These are phyloP conservation scores for Tokudaia muenninki DNA, from an alignment of 2,797 vertebrate species.

Conservation along the genomic window DNA sequence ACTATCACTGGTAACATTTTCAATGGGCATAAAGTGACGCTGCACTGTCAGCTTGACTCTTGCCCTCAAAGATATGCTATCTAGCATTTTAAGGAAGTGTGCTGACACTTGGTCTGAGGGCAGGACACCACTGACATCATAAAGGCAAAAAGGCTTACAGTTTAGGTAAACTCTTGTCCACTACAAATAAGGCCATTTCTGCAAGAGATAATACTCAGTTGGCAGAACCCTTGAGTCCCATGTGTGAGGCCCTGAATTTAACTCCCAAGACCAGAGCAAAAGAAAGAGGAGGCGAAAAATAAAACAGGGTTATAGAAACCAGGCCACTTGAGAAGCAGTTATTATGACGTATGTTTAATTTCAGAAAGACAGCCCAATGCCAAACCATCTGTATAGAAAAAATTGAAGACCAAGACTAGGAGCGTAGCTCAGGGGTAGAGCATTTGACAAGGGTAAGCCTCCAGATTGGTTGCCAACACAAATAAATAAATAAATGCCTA, in stretches of 20 bases:
- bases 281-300: neutral
- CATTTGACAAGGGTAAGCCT: neutral
- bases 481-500: neutral
- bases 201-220: neutral
- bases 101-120: neutral
- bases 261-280: neutral
- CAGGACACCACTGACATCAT: neutral
- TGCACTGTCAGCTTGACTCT: neutral
- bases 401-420: neutral
- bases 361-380: neutral
- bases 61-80: neutral
- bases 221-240: neutral
- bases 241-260: neutral
- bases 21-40: neutral
- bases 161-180: conserved; percentile 1
- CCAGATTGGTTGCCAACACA: neutral
- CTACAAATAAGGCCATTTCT: neutral
- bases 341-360: conserved; percentile 22
- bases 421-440: neutral
- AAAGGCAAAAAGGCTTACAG: neutral
- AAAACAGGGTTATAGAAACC: neutral
- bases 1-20: neutral
- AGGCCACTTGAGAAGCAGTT: neutral
- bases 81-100: neutral
- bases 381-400: neutral